Conservation (phyloP, 2,797 vertebrate species). For the Allobates femoralis region DNA sequence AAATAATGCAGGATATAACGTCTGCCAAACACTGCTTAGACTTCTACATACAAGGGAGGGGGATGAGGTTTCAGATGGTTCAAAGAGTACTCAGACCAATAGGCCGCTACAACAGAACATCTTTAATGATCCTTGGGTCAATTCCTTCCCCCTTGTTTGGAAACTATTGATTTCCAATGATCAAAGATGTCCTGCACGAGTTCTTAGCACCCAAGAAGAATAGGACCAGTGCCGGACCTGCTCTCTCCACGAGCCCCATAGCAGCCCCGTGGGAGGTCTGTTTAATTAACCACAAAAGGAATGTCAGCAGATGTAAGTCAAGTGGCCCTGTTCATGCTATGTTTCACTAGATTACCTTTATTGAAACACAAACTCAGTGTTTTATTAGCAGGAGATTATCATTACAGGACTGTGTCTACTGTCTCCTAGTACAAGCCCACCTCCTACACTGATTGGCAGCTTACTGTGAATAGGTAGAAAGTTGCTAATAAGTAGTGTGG, state of each 20-base stretch:
- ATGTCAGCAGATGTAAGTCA: too few relatives aligned
- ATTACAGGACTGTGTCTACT: too few relatives aligned
- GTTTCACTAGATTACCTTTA: too few relatives aligned
- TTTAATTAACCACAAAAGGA: too few relatives aligned
- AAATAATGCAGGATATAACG: constrained; percentile 20
- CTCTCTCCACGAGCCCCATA: background rate
- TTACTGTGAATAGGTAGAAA: too few relatives aligned
- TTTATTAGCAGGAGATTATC: too few relatives aligned
- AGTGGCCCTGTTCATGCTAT: too few relatives aligned
- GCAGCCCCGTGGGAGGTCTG: too few relatives aligned
- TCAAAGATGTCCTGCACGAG: background rate
- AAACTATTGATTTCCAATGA: background rate
- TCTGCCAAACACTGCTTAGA: background rate
- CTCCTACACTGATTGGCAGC: too few relatives aligned
- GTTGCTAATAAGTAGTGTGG: too few relatives aligned
- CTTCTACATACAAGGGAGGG: background rate
- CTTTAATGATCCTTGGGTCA: background rate
- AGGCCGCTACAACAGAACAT: background rate
- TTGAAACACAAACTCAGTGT: too few relatives aligned
- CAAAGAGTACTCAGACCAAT: background rate
- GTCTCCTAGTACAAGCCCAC: too few relatives aligned
- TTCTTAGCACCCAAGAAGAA: background rate
- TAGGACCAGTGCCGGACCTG: background rate
- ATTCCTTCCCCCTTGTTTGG: background rate
- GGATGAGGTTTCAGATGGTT: background rate